A percentile compares a stretch with the other conserved stretches of the same genome.
Conservation (phyloP, 2,113 vertebrate species). For the Ivindomyrus marchei region DNA sequence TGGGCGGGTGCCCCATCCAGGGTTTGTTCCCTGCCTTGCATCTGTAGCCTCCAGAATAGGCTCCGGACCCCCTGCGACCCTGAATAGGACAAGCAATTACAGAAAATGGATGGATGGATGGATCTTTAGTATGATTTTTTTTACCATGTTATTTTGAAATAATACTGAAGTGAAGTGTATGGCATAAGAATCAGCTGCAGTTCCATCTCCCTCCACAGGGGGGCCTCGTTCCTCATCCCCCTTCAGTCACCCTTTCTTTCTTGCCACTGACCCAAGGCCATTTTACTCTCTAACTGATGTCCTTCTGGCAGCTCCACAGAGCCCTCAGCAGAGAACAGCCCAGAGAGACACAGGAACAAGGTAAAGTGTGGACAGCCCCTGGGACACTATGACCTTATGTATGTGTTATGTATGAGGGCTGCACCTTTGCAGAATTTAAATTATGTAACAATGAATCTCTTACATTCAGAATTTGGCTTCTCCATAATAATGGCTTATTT, state of each 20-base stretch:
- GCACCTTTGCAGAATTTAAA: neutral
- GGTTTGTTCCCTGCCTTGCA: no score
- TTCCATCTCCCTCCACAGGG: neutral
- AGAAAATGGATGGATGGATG: no score
- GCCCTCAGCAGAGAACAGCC: slow-evolving; percentile 71
- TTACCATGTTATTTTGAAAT: neutral
- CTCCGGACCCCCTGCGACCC: no score
- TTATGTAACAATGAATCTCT: neutral
- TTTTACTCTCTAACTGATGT: slow-evolving; percentile 46
- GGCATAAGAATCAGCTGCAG: neutral
- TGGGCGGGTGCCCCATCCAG: no score
- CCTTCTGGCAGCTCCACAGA: slow-evolving; percentile 65
- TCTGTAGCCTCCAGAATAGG: no score
- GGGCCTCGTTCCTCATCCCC: neutral
- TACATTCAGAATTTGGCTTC: neutral
- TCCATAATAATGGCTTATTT: neutral
- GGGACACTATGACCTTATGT: neutral
- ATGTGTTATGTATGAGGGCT: neutral
- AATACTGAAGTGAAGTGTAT: neutral
- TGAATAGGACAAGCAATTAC: no score
- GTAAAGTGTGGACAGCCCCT: slow-evolving; percentile 47
- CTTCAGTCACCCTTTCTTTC: neutral
- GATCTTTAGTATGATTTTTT: neutral
- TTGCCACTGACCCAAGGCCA: slow-evolving; percentile 41
- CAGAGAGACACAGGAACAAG: slow-evolving; percentile 75